Conservation (phyloP, 2,888 invertebrate species). For the Metallyticus violacea region DNA sequence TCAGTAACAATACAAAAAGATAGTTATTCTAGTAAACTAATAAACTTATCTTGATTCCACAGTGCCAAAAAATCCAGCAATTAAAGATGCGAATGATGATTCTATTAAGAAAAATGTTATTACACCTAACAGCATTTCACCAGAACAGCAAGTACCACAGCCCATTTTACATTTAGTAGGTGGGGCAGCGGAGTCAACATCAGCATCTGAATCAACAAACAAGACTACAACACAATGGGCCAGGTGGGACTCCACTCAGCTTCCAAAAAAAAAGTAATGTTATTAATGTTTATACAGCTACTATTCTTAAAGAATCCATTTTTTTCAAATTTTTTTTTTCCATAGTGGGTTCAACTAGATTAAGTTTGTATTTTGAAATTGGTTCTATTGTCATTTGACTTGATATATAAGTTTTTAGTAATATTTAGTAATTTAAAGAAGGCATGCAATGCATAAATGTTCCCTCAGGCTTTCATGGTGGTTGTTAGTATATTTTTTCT, state of each 20-base stretch:
- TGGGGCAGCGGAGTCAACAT: neutral
- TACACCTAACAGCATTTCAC: neutral
- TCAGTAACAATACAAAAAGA: too few relatives aligned
- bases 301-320: neutral
- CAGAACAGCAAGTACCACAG: neutral
- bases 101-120: neutral
- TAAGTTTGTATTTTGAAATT: too few relatives aligned
- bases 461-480: too few relatives aligned
- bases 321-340: neutral
- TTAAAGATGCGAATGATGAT: neutral
- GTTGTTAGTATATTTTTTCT: too few relatives aligned
- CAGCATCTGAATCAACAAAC: constrained; percentile 13
- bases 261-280: neutral
- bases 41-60: neutral
- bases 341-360: too few relatives aligned
- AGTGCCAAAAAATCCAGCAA: neutral
- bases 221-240: neutral
- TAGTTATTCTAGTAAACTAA: too few relatives aligned
- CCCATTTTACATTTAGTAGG: neutral
- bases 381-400: too few relatives aligned
- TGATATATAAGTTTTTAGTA: too few relatives aligned
- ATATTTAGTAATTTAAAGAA: too few relatives aligned
- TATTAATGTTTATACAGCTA: neutral
- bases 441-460: too few relatives aligned
- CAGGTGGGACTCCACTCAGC: neutral